phyloP scores from a whole-genome alignment of 2,113 vertebrate genomes.

The Cebus imitator region DNA sequence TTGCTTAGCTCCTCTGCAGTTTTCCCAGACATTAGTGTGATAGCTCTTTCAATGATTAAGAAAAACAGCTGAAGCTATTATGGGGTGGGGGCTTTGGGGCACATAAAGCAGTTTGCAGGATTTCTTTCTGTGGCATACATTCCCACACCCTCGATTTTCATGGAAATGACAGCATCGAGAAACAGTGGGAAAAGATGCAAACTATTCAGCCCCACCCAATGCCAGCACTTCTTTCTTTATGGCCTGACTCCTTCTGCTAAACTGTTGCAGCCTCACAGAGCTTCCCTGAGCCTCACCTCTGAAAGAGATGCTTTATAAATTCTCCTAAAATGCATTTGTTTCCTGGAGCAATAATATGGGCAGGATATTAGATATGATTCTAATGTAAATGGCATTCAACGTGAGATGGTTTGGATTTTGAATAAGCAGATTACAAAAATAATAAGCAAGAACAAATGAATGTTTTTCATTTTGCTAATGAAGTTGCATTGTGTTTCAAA shows the following conservation, averaged over 20 bases:
- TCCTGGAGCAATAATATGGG: background rate
- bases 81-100: background rate
- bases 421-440: background rate
- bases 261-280: conserved; percentile 24
- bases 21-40: conserved; percentile 2
- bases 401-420: background rate
- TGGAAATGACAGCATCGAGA: background rate
- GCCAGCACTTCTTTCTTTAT: conserved; percentile 53
- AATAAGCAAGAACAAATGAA: background rate
- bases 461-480: background rate
- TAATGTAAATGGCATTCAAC: background rate
- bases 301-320: conserved; percentile 28
- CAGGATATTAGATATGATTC: background rate
- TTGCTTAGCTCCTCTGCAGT: background rate
- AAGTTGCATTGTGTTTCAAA: background rate
- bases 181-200: conserved; percentile 5
- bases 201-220: conserved; percentile 77
- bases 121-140: background rate
- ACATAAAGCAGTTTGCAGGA: conserved; percentile 10
- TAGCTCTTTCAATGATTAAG: conserved; percentile 28
- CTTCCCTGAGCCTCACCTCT: background rate
- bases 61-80: background rate
- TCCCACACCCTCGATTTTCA: conserved; percentile 26
- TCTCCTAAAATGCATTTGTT: background rate
- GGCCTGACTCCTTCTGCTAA: background rate